Base-by-base conservation (phyloP, 2,113 vertebrate species). In the Pelvicachromis taeniatus region DNA sequence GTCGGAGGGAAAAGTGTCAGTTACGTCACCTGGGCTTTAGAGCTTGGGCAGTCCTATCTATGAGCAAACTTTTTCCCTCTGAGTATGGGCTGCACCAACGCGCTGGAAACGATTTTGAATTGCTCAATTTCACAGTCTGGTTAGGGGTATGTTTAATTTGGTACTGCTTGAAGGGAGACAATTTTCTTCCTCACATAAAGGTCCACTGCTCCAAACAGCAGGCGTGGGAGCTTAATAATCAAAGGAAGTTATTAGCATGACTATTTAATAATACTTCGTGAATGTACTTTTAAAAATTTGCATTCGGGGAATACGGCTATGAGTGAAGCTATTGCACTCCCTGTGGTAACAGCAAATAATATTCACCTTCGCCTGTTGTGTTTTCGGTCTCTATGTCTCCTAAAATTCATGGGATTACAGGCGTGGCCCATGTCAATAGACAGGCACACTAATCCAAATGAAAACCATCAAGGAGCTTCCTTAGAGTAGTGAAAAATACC, bases 61-160 rank as follows among this genome's bases (percentile, higher is more conserved):
- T 13, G 58, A 50, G 58, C 54, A 90, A 91, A 92, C 87, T 89
- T 91, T 88, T 31, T 19, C 12, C 13, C 23, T 65, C 35, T 26
- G 50, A 38, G 26, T 12, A 35, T 12, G 70, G 53, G 83, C 85
- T 86, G 85, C 87, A 73, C 77, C 81, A 68, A 50, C 58, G 17
- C 35, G 70, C 87, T 84, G 23, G 65, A 81, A 35, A 82, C 75
- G 73, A 38, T 11, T 87, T 81, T 53, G 54, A 88, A 88, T 80
- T 77, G 85, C 63, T 86, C 90, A 89, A 56, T 94, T 93, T 90
- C 81, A 90, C 88, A 91, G 83, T 87, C 59, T 53, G 65, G 80
- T 81, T 81, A 81, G 85, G 56, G 81, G 70, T 45, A 54, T 86
- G 90, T 87, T 93, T 88, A 81, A 92, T 92, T 85, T 90, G 26